Conservation (phyloP, 2,797 vertebrate genomes). For the Xerus rutilus region DNA sequence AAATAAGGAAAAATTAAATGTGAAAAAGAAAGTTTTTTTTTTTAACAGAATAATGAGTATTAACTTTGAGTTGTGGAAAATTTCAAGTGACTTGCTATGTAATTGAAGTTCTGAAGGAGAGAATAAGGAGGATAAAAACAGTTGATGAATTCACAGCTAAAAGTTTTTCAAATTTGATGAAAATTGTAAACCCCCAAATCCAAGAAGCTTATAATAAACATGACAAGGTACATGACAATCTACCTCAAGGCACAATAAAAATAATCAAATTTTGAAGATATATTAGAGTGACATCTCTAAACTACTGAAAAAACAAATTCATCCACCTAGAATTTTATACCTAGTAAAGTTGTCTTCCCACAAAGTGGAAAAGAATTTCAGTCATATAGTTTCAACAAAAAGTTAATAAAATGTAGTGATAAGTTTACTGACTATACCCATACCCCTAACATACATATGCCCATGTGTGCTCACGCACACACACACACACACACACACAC, state of each 20-base stretch:
- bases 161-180: constrained; percentile 18
- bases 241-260: background rate
- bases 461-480: no score
- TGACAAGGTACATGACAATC: background rate
- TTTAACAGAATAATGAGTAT: background rate
- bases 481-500: background rate
- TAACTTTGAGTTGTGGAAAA: background rate
- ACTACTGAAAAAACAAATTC: background rate
- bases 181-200: background rate
- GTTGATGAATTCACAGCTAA: background rate
- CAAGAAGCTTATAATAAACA: background rate
- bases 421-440: background rate
- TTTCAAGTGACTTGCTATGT: background rate
- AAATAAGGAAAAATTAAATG: constrained; percentile 3
- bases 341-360: constrained; percentile 21
- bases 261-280: background rate
- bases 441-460: no score
- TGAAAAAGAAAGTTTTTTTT: background rate
- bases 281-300: background rate
- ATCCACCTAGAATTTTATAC: background rate
- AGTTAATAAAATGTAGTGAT: background rate
- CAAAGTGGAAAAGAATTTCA: background rate
- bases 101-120: background rate
- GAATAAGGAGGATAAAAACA: background rate
- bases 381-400: background rate